Evolutionary conservation across 2,113 vertebrate genomes (phyloP).

Genomic region (Pollachius pollachius): DNA sequence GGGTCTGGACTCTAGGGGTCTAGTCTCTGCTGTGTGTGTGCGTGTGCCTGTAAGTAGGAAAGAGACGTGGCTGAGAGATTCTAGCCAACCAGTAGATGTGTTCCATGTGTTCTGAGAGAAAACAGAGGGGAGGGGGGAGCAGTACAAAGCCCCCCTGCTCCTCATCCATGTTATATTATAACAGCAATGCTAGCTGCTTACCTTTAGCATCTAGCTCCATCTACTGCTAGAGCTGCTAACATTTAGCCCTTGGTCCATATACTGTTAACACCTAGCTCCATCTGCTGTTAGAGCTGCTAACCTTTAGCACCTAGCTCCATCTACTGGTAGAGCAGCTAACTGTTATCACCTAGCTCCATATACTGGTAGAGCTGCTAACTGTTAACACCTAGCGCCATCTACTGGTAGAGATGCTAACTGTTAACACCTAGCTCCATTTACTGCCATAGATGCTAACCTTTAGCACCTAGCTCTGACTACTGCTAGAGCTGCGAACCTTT

Average conservation of each 20-base stretch:
- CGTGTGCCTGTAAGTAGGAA: conserved; percentile 75
- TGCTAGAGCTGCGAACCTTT: conserved; percentile 15
- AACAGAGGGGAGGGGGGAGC: conserved; percentile 47
- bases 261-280: background rate
- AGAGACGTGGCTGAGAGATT: conserved; percentile 87
- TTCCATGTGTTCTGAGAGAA: conserved; percentile 93
- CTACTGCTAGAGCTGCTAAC: background rate
- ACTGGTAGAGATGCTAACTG: background rate
- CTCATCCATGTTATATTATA: background rate
- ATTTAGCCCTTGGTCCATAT: too few relatives aligned
- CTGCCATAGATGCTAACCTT: background rate
- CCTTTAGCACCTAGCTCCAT: too few relatives aligned
- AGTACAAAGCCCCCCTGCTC: conserved; percentile 9
- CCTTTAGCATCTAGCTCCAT: too few relatives aligned
- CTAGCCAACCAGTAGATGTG: conserved; percentile 83
- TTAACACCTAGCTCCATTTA: too few relatives aligned
- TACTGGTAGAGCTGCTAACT: conserved; percentile 32
- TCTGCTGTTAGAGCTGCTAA: background rate
- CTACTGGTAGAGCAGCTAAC: background rate
- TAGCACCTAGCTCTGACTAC: conserved; percentile 41
- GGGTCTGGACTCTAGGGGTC: background rate
- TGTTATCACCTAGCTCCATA: conserved; percentile 37
- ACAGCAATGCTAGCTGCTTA: too few relatives aligned
- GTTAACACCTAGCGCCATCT: background rate
- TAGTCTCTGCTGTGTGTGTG: background rate